Conservation (phyloP, 1,140 invertebrate genomes). For the Bombus haemorrhoidalis region DNA sequence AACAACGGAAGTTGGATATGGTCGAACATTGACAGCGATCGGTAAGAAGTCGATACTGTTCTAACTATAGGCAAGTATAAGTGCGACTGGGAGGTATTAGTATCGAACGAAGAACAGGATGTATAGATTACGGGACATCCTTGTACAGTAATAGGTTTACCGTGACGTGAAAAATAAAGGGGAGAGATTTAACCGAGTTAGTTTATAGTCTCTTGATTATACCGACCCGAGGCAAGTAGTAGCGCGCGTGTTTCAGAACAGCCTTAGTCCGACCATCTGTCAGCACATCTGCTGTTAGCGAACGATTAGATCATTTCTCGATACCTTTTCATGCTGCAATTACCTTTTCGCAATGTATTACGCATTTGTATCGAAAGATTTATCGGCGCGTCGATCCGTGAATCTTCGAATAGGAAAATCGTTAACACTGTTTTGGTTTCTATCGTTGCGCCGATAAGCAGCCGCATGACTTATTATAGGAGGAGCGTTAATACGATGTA, state of each 20-base stretch:
- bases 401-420: slow-evolving; percentile 34
- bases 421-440: slow-evolving; percentile 29
- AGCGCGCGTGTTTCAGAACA: slow-evolving; percentile 62
- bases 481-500: slow-evolving; percentile 44
- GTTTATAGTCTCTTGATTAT: slow-evolving; percentile 26
- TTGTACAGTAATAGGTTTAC: slow-evolving; percentile 16
- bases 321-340: slow-evolving; percentile 32
- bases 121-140: neutral
- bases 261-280: slow-evolving; percentile 58
- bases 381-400: slow-evolving; percentile 21
- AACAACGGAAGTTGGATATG: slow-evolving; percentile 15
- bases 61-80: too few species aligned
- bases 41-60: neutral
- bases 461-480: slow-evolving; percentile 34
- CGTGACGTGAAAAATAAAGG: slow-evolving; percentile 16
- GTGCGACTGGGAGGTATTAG: too few species aligned
- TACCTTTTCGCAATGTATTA: slow-evolving; percentile 9
- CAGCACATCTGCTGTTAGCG: slow-evolving; percentile 46
- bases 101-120: slow-evolving; percentile 3
- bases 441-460: slow-evolving; percentile 25
- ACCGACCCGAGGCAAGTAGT: slow-evolving; percentile 53
- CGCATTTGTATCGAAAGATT: slow-evolving; percentile 4
- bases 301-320: slow-evolving; percentile 30
- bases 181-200: slow-evolving; percentile 4
- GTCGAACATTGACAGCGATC: slow-evolving; percentile 6